phyloP scores from a whole-genome alignment of 2,888 invertebrate genomes.

The Therioaphis trifolii region DNA sequence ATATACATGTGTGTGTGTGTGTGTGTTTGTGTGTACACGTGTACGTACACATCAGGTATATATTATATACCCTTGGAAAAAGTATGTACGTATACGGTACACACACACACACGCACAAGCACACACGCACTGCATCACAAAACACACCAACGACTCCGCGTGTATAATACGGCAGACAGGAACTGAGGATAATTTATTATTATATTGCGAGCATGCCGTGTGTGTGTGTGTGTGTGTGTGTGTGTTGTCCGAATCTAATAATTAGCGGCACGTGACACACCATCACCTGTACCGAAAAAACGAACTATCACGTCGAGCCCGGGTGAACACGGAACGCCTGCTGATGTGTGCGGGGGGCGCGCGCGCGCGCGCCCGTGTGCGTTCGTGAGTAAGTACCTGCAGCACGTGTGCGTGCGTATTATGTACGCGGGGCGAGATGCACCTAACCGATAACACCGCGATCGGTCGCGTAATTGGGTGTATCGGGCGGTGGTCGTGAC shows the following conservation, averaged over 20 bases:
- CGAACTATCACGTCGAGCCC: slow-evolving; percentile 40
- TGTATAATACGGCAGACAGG: not conserved
- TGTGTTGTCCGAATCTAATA: slow-evolving; percentile 55
- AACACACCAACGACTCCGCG: no score
- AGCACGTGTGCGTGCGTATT: not conserved
- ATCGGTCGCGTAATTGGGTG: not conserved
- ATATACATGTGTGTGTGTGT: not conserved
- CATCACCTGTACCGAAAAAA: slow-evolving; percentile 56
- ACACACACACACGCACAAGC: no score
- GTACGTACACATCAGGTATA: not conserved
- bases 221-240: not conserved
- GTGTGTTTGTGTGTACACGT: no score
- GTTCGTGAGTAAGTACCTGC: not conserved
- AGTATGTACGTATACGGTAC: no score
- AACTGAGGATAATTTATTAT: slow-evolving; percentile 50
- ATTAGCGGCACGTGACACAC: slow-evolving; percentile 62
- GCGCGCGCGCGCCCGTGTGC: not conserved
- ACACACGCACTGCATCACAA: no score
- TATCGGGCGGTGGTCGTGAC: not conserved
- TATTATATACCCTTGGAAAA: no score
- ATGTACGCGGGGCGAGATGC: not conserved
- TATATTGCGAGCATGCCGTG: not conserved
- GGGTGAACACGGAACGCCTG: slow-evolving; percentile 33
- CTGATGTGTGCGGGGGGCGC: not conserved
- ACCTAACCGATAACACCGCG: not conserved